phyloP scores from a whole-genome alignment of 2,888 invertebrate genomes.

The Mythimna albipuncta region DNA sequence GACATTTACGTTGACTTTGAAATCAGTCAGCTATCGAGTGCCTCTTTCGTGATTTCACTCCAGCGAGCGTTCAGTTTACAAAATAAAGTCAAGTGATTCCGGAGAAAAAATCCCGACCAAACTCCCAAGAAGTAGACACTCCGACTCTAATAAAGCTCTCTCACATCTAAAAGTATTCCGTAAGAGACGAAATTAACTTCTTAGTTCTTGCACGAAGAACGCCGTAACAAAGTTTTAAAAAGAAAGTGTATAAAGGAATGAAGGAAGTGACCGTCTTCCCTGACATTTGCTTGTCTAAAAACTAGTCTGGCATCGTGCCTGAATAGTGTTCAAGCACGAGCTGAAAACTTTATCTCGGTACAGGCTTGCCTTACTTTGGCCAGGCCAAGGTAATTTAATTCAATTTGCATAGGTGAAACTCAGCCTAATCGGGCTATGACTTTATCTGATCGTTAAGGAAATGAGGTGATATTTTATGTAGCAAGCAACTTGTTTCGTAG shows the following conservation, averaged over 20 bases:
- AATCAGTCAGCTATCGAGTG: not conserved
- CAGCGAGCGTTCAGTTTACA: too few relatives aligned
- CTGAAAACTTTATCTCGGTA: constrained; percentile 42
- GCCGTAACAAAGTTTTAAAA: constrained; percentile 39
- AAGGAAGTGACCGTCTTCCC: constrained; percentile 31
- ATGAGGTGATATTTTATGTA: constrained; percentile 14
- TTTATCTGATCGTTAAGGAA: constrained; percentile 28
- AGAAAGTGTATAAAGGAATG: constrained; percentile 28
- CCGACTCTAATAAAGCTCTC: constrained; percentile 19
- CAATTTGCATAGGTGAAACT: constrained; percentile 35
- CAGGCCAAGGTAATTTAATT: constrained; percentile 46
- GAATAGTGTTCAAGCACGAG: constrained; percentile 31
- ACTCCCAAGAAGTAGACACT: constrained; percentile 6
- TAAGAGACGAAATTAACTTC: constrained; percentile 30
- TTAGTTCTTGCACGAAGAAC: constrained; percentile 31
- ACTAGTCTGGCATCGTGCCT: constrained; percentile 54
- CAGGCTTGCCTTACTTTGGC: constrained; percentile 23
- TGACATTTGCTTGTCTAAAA: constrained; percentile 49
- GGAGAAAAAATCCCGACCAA: not conserved
- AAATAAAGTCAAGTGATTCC: constrained; percentile 5
- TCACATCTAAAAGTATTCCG: constrained; percentile 33
- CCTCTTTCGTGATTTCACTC: not conserved
- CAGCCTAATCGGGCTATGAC: constrained; percentile 24
- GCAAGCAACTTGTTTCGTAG: not conserved
- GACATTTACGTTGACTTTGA: not conserved